These are phyloP conservation scores for Apodemia duryi DNA, from an alignment of 2,888 invertebrate species.

Conservation along the genomic window DNA sequence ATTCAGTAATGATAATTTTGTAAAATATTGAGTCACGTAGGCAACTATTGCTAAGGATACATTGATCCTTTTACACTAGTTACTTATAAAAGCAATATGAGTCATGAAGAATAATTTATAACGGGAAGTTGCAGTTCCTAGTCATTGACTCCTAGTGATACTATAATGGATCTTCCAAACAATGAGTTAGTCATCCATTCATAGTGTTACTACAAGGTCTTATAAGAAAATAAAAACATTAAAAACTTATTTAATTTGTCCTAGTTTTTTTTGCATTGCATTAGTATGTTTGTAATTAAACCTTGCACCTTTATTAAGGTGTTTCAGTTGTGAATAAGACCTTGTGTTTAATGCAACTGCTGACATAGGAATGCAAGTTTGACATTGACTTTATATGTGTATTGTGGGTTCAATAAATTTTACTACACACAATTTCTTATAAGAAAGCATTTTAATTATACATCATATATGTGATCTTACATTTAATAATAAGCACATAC, in stretches of 20 bases:
- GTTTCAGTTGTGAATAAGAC: slow-evolving; percentile 23
- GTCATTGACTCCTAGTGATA: slow-evolving; percentile 60
- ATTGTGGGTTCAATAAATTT: too few relatives aligned
- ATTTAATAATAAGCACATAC: too few relatives aligned
- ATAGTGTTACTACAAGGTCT: background rate
- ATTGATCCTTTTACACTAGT: slow-evolving; percentile 34
- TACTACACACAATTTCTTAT: too few relatives aligned
- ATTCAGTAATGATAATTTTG: background rate
- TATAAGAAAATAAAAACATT: too few relatives aligned
- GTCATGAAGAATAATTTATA: slow-evolving; percentile 63
- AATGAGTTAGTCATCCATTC: slow-evolving; percentile 34
- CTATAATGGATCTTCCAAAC: slow-evolving; percentile 42
- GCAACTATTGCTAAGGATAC: slow-evolving; percentile 33
- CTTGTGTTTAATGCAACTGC: slow-evolving; percentile 28
- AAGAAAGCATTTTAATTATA: too few relatives aligned
- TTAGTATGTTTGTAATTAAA: slow-evolving; percentile 4
- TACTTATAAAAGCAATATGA: slow-evolving; percentile 42
- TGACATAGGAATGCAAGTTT: slow-evolving; percentile 26
- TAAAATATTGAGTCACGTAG: slow-evolving; percentile 34
- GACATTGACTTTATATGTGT: slow-evolving; percentile 31
- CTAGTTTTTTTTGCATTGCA: background rate
- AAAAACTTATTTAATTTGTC: background rate
- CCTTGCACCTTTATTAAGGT: slow-evolving; percentile 12
- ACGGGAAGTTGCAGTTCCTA: slow-evolving; percentile 66
- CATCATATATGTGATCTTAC: too few relatives aligned